phyloP scores from a whole-genome alignment of 2,888 invertebrate genomes.

The Eilema depressum region DNA sequence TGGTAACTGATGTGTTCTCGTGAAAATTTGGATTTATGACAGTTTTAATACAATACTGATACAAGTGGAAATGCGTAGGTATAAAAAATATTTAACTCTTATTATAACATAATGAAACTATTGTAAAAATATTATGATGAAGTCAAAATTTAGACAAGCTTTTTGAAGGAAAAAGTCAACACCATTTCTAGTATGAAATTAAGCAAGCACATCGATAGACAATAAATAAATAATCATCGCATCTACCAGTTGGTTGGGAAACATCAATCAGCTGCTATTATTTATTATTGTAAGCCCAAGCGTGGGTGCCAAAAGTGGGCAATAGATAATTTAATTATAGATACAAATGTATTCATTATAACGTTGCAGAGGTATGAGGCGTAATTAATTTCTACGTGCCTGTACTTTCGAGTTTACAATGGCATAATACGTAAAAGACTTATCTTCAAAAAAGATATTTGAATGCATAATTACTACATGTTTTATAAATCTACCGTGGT shows the following conservation, averaged over 20 bases:
- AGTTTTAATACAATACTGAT: not conserved
- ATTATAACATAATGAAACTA: not conserved
- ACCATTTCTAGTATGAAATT: conserved; percentile 22
- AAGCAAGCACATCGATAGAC: conserved; percentile 36
- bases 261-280: conserved; percentile 58
- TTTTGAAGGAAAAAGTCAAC: not conserved
- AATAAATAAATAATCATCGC: conserved; percentile 50
- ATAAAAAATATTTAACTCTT: too few relatives aligned
- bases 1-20: not conserved
- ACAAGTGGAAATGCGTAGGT: not conserved
- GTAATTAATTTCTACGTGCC: conserved; percentile 46
- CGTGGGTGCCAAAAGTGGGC: conserved; percentile 65
- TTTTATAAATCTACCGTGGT: not conserved
- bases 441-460: not conserved
- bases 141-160: not conserved
- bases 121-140: not conserved
- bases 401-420: conserved; percentile 30
- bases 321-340: conserved; percentile 66
- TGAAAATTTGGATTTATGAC: not conserved
- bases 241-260: conserved; percentile 49
- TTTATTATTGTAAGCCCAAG: conserved; percentile 56
- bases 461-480: not conserved
- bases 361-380: conserved; percentile 41
- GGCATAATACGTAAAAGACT: not conserved
- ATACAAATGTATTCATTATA: conserved; percentile 63